Evolutionary conservation across 1,140 invertebrate species (phyloP), one percentile per base, ranked within the genome.

Genomic region (Planococcus citri): DNA sequence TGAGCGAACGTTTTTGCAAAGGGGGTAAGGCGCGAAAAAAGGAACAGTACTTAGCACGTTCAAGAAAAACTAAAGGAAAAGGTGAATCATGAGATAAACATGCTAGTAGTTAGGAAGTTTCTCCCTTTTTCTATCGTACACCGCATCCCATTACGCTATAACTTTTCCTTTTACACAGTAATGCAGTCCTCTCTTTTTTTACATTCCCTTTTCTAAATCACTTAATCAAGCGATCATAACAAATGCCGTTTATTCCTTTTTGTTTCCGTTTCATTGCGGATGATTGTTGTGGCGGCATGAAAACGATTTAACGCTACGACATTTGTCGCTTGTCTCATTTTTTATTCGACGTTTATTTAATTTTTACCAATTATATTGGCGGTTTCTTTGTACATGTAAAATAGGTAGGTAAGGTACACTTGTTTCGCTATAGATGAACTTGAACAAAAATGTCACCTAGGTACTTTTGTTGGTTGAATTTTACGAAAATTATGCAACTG

Each of bases 51-150:
- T 51, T 51, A 51, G 41, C 41, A 51, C 41, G n/a, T 20, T 20
- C 12, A 51, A 51, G 41, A 51, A 51, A 51, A 51, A 20, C 41
- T 4, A 51, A 51, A 51, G n/a, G 41, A 51, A 51, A 51, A 51
- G 41, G 41, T 51, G 41, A 51, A 51, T 51, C 41, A 51, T 51
- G 41, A 51, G 41, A 51, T 51, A 51, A 51, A 51, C 41, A 51
- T 51, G 41, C 41, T 51, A 51, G 41, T 51, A 51, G 10, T 51
- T 51, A 51, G 2, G 17, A 20, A 51, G n/a, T 9, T 51, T 51
- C 17, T 17, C 41, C 41, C 41, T n/a, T 51, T 51, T 51, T 51
- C 41, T 51, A 51, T 51, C n/a, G n/a, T n/a, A n/a, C n/a, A 51
- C n/a, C 41, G 41, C 41, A 51, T 51, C 41, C 41, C 17, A 51